Conservation (phyloP, 2,113 vertebrate genomes). For the Sylvia atricapilla region DNA sequence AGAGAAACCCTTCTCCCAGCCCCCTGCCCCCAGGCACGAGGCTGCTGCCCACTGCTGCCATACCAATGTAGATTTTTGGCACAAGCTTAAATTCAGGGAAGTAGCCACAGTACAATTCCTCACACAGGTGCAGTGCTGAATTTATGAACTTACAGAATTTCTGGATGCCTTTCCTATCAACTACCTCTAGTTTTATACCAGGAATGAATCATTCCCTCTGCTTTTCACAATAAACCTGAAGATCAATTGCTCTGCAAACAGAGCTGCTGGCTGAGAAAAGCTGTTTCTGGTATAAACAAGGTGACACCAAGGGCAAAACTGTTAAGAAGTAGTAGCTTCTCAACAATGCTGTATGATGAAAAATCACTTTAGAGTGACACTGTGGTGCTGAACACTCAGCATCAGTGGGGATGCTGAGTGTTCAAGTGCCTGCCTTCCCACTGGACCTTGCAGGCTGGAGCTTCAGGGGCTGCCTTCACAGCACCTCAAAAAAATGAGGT, state of each 20-base stretch:
- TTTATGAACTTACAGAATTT: background rate
- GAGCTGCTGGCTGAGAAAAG: background rate
- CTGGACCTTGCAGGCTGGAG: background rate
- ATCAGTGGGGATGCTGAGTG: background rate
- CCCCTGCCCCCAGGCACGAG: background rate
- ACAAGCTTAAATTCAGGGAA: background rate
- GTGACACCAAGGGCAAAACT: background rate
- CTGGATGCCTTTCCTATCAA: background rate
- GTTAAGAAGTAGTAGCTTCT: background rate
- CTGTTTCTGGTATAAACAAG: background rate
- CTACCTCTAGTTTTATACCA: background rate
- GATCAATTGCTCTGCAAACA: background rate
- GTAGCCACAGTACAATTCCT: background rate
- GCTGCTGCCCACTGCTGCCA: background rate
- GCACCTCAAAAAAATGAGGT: background rate
- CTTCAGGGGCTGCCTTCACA: background rate
- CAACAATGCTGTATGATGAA: background rate
- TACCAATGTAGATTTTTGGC: background rate
- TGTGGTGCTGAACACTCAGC: background rate
- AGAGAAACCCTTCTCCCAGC: background rate
- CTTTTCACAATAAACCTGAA: background rate
- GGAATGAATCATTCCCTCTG: background rate
- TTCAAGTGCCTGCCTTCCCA: background rate
- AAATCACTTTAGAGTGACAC: background rate
- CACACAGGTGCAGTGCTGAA: background rate